Conservation (phyloP, 2,113 vertebrate genomes). For the Zosterops borbonicus region DNA sequence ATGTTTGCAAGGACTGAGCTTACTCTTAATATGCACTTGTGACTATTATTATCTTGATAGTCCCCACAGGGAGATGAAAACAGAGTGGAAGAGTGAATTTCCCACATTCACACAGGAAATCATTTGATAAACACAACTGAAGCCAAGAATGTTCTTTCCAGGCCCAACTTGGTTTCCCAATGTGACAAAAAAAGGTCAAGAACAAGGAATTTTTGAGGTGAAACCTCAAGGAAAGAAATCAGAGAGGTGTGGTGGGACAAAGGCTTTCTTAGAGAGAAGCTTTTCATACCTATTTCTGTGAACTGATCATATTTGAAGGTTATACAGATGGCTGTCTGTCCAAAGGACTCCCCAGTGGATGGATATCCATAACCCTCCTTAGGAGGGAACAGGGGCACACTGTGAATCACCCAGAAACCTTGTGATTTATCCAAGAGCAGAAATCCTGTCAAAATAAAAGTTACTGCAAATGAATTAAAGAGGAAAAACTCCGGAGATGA, state of each 20-base stretch:
- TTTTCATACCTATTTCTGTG: constrained; percentile 77
- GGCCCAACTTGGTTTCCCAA: neutral
- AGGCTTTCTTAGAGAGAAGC: neutral
- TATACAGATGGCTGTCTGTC: constrained; percentile 85
- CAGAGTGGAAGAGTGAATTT: neutral
- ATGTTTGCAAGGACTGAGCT: neutral
- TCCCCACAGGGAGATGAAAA: neutral
- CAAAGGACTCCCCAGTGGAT: constrained; percentile 76
- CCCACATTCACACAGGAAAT: constrained; percentile 18
- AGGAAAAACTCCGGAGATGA: neutral
- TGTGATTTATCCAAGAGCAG: constrained; percentile 84
- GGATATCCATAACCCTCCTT: constrained; percentile 86
- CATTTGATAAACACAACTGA: neutral
- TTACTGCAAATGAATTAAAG: neutral
- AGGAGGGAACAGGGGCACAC: constrained; percentile 87
- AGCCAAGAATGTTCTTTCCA: neutral
- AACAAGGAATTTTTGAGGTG: neutral
- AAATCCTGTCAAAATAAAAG: constrained; percentile 73
- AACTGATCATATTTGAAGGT: constrained; percentile 84
- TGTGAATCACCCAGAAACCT: constrained; percentile 92
- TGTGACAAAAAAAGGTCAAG: neutral
- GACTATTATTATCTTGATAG: neutral
- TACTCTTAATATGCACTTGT: neutral
- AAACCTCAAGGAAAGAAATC: neutral
- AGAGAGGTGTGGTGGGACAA: neutral